These are phyloP conservation scores for Magallana angulata DNA, from an alignment of 1,140 invertebrate species.

Conservation along the genomic window DNA sequence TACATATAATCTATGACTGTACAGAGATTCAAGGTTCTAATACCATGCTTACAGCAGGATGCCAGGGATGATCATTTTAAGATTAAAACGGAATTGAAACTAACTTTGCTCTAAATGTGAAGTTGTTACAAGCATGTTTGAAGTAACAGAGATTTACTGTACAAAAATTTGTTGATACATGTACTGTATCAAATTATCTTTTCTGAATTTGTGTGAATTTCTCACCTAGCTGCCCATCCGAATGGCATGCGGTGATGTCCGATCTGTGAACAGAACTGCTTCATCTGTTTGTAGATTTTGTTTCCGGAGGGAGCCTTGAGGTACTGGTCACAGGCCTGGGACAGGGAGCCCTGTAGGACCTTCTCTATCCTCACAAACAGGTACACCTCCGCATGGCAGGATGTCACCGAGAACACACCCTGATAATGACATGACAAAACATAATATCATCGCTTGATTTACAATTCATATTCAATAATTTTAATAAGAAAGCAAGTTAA, in stretches of 20 bases:
- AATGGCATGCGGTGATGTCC: slow-evolving; percentile 97
- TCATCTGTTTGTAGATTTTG: slow-evolving; percentile 91
- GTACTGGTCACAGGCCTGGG: slow-evolving; percentile 92
- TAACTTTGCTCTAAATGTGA: too few relatives aligned
- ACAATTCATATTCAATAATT: not conserved
- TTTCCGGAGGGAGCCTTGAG: slow-evolving; percentile 88
- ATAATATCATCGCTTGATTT: not conserved
- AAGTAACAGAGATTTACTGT: too few relatives aligned
- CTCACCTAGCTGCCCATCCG: slow-evolving; percentile 91
- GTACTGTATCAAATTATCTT: too few relatives aligned
- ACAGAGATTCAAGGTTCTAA: too few relatives aligned
- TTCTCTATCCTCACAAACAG: slow-evolving; percentile 94
- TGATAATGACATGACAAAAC: slow-evolving; percentile 75
- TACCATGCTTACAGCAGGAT: too few relatives aligned
- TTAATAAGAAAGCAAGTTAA: too few relatives aligned
- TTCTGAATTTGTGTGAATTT: not conserved
- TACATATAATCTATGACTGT: too few relatives aligned
- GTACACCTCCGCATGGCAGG: slow-evolving; percentile 85
- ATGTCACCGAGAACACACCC: slow-evolving; percentile 83
- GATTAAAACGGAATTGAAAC: too few relatives aligned
- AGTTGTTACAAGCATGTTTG: too few relatives aligned
- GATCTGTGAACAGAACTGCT: slow-evolving; percentile 89
- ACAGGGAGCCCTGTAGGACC: slow-evolving; percentile 94
- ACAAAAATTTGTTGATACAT: too few relatives aligned
- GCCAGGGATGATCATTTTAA: too few relatives aligned